Base-by-base conservation (phyloP, 2,797 vertebrate species). In the Sebastes aleutianus region DNA sequence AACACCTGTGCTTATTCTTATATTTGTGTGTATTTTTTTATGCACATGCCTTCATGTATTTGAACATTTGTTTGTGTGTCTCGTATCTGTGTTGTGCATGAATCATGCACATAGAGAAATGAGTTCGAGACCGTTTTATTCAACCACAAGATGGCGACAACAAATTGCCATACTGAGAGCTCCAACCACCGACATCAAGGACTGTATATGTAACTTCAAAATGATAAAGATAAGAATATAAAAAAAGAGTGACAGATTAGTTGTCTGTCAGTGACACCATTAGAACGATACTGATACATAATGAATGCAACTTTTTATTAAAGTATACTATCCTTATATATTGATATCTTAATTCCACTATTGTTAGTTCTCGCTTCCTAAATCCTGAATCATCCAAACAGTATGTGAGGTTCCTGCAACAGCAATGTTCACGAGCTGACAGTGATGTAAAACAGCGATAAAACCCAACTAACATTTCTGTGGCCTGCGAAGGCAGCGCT, bases 141-240 rank as follows among this genome's bases (percentile, higher is more conserved):
- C 68, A 67, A 61, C 91, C 93, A 93, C 90, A 85, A 94, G 93
- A 84, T 94, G 93, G 93, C 87, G 83, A 83, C 80, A 90, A 50
- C 22, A 20, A 85, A 36, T 85, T 86, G 29, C 57, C 63, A 14
- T 66, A 66, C 24, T 39, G 4, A 26, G 20, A 16, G 39, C 29
- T 70, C 9, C 29, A 77, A 11, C 6, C 39, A 5, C 58, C 31
- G 6, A 12, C 16, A 34, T 47, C 8, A 20, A n/a, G 11, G 32
- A 32, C 27, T 53, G 11, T 13, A 16, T 4, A 26, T 26, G 7
- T 26, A 78, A 54, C 26, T 31, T 24, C 0, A 75, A n/a, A 59
- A 53, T n/a, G 26, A 22, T 16, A 3, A 26, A 47, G 31, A 24
- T 18, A 31, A 57, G 5, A 18, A 54, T 3, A 64, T 11, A 64